Conservation (phyloP, 1,140 invertebrate genomes). For the Chionoecetes opilio region DNA sequence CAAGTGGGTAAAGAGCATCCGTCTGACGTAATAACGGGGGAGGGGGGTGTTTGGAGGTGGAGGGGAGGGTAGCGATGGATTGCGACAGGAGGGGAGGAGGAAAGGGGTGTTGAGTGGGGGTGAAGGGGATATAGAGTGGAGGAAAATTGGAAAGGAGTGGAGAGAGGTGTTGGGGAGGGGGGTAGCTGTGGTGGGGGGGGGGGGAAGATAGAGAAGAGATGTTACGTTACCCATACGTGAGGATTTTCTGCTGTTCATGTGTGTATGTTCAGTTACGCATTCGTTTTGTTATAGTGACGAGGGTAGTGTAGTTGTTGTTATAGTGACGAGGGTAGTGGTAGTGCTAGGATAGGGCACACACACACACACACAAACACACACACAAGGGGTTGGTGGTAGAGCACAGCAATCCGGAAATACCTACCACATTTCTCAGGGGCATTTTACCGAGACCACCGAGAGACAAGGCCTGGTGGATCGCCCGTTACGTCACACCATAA, state of each 20-base stretch:
- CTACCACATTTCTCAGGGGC: background rate
- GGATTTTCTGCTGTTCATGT: background rate
- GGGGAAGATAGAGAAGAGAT: background rate
- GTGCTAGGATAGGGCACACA: background rate
- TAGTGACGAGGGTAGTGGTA: background rate
- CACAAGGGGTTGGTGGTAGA: background rate
- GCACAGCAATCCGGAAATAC: slow-evolving; percentile 3
- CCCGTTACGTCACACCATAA: too few relatives aligned
- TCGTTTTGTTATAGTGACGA: background rate
- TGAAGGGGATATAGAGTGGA: too few relatives aligned
- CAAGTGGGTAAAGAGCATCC: background rate
- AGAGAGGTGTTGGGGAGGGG: background rate
- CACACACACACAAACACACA: slow-evolving; percentile 17
- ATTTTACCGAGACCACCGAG: too few relatives aligned
- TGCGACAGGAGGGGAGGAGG: too few relatives aligned
- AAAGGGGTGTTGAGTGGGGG: too few relatives aligned
- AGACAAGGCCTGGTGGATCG: too few relatives aligned
- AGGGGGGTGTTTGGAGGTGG: background rate
- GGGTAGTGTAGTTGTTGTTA: background rate
- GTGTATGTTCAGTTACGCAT: too few relatives aligned
- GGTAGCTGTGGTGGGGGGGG: background rate
- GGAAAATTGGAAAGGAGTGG: too few relatives aligned
- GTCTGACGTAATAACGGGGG: background rate
- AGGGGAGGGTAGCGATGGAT: background rate
- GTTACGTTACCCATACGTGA: too few relatives aligned